Evolutionary conservation across 2,797 vertebrate species (phyloP).

Genomic region (Pipistrellus nathusii): DNA sequence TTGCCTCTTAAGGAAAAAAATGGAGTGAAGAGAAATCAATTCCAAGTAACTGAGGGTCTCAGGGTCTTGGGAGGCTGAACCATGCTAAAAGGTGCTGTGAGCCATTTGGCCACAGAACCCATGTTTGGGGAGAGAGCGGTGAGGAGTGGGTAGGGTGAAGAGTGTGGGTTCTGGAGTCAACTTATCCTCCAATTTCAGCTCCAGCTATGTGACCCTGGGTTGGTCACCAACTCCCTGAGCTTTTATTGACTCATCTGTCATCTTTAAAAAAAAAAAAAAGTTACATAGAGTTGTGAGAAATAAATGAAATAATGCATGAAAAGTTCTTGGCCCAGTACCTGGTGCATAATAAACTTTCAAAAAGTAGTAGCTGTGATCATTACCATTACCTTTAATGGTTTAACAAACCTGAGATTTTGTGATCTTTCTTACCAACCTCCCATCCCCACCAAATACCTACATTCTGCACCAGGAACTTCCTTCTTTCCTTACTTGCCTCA

Average conservation of each 20-base stretch:
- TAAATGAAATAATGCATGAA: slow-evolving; percentile 42
- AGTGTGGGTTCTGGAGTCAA: neutral
- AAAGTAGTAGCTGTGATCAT: neutral
- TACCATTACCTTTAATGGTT: neutral
- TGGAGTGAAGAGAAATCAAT: neutral
- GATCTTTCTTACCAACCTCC: slow-evolving; percentile 3
- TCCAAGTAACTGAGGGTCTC: slow-evolving; percentile 7
- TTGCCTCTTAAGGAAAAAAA: neutral
- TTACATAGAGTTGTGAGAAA: neutral
- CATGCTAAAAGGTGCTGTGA: neutral
- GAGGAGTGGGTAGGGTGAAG: neutral
- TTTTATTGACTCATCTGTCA: slow-evolving; percentile 62
- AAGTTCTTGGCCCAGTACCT: slow-evolving; percentile 40
- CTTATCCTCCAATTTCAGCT: slow-evolving; percentile 22
- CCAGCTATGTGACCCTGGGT: neutral
- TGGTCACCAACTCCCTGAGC: slow-evolving; percentile 6
- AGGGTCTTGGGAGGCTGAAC: neutral
- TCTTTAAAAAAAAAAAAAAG: neutral
- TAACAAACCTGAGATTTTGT: slow-evolving; percentile 28
- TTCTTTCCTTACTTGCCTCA: neutral
- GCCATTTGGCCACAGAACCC: neutral
- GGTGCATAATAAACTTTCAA: slow-evolving; percentile 39
- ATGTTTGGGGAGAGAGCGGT: neutral
- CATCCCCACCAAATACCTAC: neutral
- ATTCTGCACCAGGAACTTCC: neutral